A percentile compares a stretch with the other conserved stretches of the same genome.
Conservation (phyloP, 2,113 vertebrate species). For the Potamarius usumacintae region DNA sequence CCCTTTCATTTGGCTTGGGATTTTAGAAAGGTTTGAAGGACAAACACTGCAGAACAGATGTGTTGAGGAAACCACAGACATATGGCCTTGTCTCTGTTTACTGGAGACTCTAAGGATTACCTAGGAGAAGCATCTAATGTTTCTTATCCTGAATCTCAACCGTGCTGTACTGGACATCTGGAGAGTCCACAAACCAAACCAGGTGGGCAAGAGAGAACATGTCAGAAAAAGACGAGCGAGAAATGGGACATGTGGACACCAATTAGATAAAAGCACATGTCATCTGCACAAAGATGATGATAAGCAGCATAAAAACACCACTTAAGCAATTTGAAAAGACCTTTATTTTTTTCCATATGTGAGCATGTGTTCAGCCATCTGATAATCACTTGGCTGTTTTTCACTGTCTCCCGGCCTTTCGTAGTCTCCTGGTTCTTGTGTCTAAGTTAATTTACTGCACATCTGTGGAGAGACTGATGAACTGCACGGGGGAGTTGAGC, state of each 20-base stretch:
- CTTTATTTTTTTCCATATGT: neutral
- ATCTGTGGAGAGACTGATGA: conserved; percentile 24
- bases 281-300: neutral
- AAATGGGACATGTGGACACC: conserved; percentile 1
- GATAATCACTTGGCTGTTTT: conserved; percentile 20
- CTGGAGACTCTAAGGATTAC: conserved; percentile 22
- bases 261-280: neutral
- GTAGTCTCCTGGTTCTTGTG: neutral
- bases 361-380: conserved; percentile 18
- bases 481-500: conserved; percentile 19
- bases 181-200: conserved; percentile 34
- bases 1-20: too few species aligned
- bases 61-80: neutral
- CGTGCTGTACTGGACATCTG: conserved; percentile 8
- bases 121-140: neutral
- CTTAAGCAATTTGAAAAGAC: too few species aligned
- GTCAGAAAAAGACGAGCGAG: neutral
- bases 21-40: neutral
- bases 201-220: conserved; percentile 15
- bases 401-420: neutral
- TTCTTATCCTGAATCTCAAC: conserved; percentile 26
- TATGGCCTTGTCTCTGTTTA: conserved; percentile 3
- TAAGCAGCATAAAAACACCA: conserved; percentile 5
- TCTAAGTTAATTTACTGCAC: conserved; percentile 17
- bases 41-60: conserved; percentile 12